These are phyloP conservation scores for Nipponia nippon DNA, from an alignment of 2,113 vertebrate species.

Conservation along the genomic window DNA sequence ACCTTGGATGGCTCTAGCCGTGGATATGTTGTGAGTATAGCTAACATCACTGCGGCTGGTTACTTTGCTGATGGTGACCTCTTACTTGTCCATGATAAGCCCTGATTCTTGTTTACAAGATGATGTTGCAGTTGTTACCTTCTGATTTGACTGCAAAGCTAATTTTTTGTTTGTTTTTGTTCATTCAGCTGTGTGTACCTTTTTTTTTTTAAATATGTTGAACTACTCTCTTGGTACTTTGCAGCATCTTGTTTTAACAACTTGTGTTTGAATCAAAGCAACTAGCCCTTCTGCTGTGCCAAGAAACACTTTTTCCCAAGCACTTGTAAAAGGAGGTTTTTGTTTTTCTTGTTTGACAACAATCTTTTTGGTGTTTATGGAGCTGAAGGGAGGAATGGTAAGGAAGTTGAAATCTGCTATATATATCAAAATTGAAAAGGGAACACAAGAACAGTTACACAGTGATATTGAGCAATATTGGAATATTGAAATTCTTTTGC, in stretches of 20 bases:
- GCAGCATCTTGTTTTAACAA: slow-evolving; percentile 16
- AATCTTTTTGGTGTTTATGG: background rate
- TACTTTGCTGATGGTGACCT: background rate
- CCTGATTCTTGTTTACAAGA: background rate
- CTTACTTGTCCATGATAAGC: background rate
- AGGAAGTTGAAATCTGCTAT: background rate
- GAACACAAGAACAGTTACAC: background rate
- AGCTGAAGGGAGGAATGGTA: background rate
- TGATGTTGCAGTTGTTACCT: background rate
- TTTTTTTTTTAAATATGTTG: background rate
- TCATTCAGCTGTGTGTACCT: background rate
- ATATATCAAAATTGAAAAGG: background rate
- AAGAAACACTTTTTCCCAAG: background rate
- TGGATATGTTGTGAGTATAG: background rate
- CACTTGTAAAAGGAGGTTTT: background rate
- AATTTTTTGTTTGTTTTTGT: background rate
- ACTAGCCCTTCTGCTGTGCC: background rate
- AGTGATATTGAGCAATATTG: background rate
- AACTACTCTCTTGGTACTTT: background rate
- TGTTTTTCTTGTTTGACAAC: slow-evolving; percentile 9
- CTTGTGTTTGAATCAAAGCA: slow-evolving; percentile 19
- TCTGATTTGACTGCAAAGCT: background rate
- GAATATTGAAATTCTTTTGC: background rate
- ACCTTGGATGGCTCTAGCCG: background rate
- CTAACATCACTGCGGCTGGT: background rate